Percentiles rank a stretch among this genome's conserved stretches.
These are phyloP conservation scores for Encarsia formosa DNA, from an alignment of 2,888 invertebrate species.

Conservation along the genomic window DNA sequence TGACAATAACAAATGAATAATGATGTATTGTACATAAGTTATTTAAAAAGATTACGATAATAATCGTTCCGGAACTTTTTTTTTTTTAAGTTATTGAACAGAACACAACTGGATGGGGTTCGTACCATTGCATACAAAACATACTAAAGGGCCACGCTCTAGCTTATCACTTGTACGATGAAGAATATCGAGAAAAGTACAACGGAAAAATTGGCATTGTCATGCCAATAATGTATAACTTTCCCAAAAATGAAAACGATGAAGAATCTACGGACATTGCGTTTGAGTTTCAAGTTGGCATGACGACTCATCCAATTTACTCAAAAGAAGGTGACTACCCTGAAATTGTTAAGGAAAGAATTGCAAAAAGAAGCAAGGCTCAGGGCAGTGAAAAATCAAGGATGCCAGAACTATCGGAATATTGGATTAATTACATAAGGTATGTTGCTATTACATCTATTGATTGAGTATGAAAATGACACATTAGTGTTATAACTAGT, in stretches of 20 bases:
- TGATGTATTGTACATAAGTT: too few relatives aligned
- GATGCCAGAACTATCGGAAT: conserved; percentile 51
- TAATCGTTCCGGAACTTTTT: too few relatives aligned
- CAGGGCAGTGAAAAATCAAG: conserved; percentile 51
- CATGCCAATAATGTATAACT: conserved; percentile 16
- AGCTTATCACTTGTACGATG: conserved; percentile 62
- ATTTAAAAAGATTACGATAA: too few relatives aligned
- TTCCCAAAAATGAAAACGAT: conserved; percentile 31
- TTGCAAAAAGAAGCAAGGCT: conserved; percentile 48
- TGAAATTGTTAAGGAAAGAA: conserved; percentile 49
- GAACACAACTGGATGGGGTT: too few relatives aligned
- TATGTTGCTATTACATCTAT: too few relatives aligned
- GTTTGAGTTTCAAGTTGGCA: conserved; percentile 51
- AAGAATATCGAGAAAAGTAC: conserved; percentile 56
- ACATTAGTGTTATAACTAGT: neutral
- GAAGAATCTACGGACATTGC: too few relatives aligned
- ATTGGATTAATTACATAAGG: conserved; percentile 59
- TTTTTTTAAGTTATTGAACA: too few relatives aligned
- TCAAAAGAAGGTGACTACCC: conserved; percentile 55
- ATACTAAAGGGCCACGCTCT: conserved; percentile 69
- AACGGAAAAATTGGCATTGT: conserved; percentile 52
- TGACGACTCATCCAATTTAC: conserved; percentile 54
- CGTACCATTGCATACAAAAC: conserved; percentile 71
- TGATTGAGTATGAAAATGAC: too few relatives aligned
- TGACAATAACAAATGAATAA: too few relatives aligned